Evolutionary conservation across 2,113 vertebrate genomes (phyloP).

Genomic region (Erpornis zantholeuca): DNA sequence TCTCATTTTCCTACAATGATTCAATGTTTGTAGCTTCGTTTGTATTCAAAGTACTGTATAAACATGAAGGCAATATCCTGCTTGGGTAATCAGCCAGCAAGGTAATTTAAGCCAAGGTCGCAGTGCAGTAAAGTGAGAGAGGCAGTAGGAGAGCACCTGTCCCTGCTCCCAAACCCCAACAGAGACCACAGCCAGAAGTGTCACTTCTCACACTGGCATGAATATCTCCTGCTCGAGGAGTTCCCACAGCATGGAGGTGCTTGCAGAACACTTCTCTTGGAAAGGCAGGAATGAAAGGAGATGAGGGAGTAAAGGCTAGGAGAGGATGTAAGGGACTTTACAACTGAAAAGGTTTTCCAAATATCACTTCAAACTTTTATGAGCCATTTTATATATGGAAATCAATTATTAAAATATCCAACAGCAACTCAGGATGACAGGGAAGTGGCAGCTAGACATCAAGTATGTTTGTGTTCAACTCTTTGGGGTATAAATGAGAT

Average conservation of each 20-base stretch:
- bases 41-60: background rate
- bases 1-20: background rate
- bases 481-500: background rate
- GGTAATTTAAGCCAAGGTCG: background rate
- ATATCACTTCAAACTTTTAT: background rate
- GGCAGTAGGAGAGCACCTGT: background rate
- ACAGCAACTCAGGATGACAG: background rate
- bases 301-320: background rate
- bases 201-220: background rate
- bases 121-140: background rate
- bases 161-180: background rate
- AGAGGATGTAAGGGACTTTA: background rate
- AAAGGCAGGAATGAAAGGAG: background rate
- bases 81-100: background rate
- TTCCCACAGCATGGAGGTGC: background rate
- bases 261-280: background rate
- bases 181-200: background rate
- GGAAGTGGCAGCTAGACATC: background rate
- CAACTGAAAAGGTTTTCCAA: background rate
- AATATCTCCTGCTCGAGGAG: fast-evolving
- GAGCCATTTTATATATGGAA: background rate
- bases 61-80: background rate
- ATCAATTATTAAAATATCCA: background rate
- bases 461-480: background rate
- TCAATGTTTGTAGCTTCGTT: background rate